These are phyloP conservation scores for Geotria australis DNA, from an alignment of 2,797 vertebrate genomes.

Conservation along the genomic window DNA sequence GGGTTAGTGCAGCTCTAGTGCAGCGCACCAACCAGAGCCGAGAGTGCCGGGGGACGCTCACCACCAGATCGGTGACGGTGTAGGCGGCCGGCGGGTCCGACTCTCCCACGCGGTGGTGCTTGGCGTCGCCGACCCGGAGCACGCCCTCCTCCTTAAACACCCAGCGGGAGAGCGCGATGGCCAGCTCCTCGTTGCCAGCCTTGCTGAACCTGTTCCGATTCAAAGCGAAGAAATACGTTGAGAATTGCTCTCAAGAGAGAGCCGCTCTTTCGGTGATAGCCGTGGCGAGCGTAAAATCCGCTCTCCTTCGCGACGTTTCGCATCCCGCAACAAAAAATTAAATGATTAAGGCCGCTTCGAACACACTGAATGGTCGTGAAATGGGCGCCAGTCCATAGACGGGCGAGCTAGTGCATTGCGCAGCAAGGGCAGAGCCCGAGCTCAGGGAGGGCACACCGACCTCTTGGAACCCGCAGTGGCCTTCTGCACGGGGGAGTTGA, in stretches of 20 bases:
- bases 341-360: too few relatives aligned
- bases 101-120: slow-evolving; percentile 70
- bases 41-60: slow-evolving; percentile 15
- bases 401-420: too few relatives aligned
- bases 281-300: too few relatives aligned
- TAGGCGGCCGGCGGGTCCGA: slow-evolving; percentile 47
- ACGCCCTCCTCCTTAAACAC: slow-evolving; percentile 97
- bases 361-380: too few relatives aligned
- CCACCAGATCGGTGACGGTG: slow-evolving; percentile 82
- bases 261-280: too few relatives aligned
- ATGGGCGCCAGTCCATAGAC: too few relatives aligned
- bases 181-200: slow-evolving; percentile 68
- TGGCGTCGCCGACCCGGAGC: slow-evolving; percentile 56
- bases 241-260: too few relatives aligned
- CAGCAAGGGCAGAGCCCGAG: too few relatives aligned
- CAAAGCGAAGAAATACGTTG: not conserved
- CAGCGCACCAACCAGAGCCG: too few relatives aligned
- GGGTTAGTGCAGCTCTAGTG: too few relatives aligned
- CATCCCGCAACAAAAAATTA: too few relatives aligned
- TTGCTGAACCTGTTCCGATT: slow-evolving; percentile 21
- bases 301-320: too few relatives aligned
- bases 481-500: slow-evolving; percentile 72
- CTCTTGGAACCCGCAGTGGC: slow-evolving; percentile 37
- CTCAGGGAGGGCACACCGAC: slow-evolving; percentile 7
- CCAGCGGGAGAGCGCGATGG: slow-evolving; percentile 59